Evolutionary conservation across 2,797 vertebrate species (phyloP).

Genomic region (Pogonophryne albipinna): DNA sequence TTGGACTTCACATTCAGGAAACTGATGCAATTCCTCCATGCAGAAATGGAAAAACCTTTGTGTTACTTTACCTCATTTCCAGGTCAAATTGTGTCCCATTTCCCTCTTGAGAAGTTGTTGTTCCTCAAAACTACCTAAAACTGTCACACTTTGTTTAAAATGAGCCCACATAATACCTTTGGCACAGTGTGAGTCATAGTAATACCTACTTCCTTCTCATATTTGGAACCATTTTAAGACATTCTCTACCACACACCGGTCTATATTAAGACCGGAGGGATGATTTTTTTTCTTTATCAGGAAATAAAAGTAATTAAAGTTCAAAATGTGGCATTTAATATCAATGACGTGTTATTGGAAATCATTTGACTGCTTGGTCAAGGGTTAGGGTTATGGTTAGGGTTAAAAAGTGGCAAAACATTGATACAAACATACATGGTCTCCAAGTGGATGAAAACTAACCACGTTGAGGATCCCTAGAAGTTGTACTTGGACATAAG

Average conservation of each 20-base stretch:
- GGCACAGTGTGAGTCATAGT: slow-evolving; percentile 41
- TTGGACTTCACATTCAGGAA: not conserved
- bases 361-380: not conserved
- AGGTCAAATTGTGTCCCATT: slow-evolving; percentile 24
- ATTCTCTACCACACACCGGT: slow-evolving; percentile 4
- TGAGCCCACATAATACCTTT: slow-evolving; percentile 23
- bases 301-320: not conserved
- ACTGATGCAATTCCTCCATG: not conserved
- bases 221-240: slow-evolving; percentile 28
- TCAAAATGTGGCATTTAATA: slow-evolving; percentile 6
- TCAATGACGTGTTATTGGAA: not conserved
- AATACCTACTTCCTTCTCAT: slow-evolving; percentile 32
- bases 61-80: slow-evolving; percentile 26
- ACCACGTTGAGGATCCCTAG: too few relatives aligned
- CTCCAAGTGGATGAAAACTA: too few relatives aligned
- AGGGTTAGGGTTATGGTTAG: too few relatives aligned
- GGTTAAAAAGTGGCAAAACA: too few relatives aligned
- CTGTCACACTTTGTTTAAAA: slow-evolving; percentile 15
- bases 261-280: slow-evolving; percentile 27
- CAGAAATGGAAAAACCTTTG: slow-evolving; percentile 41
- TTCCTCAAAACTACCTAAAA: slow-evolving; percentile 49
- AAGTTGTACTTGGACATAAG: too few relatives aligned
- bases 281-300: slow-evolving; percentile 1
- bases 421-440: too few relatives aligned
- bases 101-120: slow-evolving; percentile 16